Base-by-base conservation (phyloP, 2,113 vertebrate species). In the Dissostichus mawsoni region DNA sequence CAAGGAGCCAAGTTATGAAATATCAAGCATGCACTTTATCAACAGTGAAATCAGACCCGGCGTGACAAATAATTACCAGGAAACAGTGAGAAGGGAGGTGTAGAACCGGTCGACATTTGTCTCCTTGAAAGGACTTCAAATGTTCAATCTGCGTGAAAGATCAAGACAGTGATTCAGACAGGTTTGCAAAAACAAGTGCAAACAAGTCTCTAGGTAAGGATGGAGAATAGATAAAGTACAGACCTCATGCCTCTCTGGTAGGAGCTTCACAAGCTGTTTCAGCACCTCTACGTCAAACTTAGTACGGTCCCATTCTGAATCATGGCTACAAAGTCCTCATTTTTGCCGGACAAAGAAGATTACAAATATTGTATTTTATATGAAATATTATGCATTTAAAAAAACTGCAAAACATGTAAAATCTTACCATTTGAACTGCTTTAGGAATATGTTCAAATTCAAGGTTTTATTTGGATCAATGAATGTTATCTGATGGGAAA, bases 391-490 rank as follows among this genome's bases (percentile, higher is more conserved):
- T 33, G 33, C 33, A 33, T 33, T 33, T 0, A 16, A 11, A 47
- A 9, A 0, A 20, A 20, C 20, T 20, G 20, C 20, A 20, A 20
- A 20, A 20, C 20, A 20, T 20, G 20, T 20, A 20, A 20, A 20
- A 20, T 20, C 20, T 20, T 20, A 99, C 98, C 97, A 98, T 90
- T 93, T 98, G 88, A 99, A 99, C 72, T 99, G 98, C 94, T 98
- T 99, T 76, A 99, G 95, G 91, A 99, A 99, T 93, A 99, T 99
- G 92, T 99, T 99, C 91, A 99, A 86, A 92, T 98, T 98, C 88
- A 99, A 89, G 92, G 96, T 99, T 93, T 98, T 99, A 95, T 98
- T 99, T 88, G 97, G 80, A 74, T 99, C 98, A 71, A 99, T 96
- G 85, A 99, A 99, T 10, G 98, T 96, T 92, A 99, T 96, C 98